Evolutionary conservation across 2,113 vertebrate species (phyloP).

Genomic region (Struthidea cinerea): DNA sequence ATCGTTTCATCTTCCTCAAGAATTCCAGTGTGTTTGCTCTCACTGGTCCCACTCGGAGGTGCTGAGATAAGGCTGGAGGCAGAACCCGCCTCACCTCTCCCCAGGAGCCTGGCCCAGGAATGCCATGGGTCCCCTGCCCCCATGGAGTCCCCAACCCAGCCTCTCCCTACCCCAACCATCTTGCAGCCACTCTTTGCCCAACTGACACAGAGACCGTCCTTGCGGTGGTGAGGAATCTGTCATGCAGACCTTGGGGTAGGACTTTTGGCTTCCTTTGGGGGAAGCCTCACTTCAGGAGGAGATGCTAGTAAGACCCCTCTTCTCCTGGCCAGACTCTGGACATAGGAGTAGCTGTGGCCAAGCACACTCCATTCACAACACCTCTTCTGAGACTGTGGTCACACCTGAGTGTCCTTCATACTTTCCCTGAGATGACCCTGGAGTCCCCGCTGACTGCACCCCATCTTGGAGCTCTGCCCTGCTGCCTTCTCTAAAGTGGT

Average conservation of each 20-base stretch:
- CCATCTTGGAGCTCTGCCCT: background rate
- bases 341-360: background rate
- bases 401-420: background rate
- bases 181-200: background rate
- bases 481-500: background rate
- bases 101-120: constrained; percentile 32
- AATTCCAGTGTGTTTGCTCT: constrained; percentile 70
- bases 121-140: constrained; percentile 24
- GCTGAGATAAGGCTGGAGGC: constrained; percentile 60
- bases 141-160: background rate
- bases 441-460: background rate
- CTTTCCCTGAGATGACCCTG: background rate
- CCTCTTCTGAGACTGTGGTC: background rate
- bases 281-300: background rate
- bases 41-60: constrained; percentile 62
- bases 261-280: background rate
- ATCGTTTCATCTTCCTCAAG: constrained; percentile 72
- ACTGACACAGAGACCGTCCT: background rate
- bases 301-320: background rate
- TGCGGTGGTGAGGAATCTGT: background rate
- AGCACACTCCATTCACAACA: background rate
- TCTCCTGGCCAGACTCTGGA: background rate
- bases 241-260: background rate
- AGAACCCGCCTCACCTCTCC: constrained; percentile 45
- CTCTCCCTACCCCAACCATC: background rate